Conservation (phyloP, 2,888 invertebrate species). For the Catotricha subobsoleta region DNA sequence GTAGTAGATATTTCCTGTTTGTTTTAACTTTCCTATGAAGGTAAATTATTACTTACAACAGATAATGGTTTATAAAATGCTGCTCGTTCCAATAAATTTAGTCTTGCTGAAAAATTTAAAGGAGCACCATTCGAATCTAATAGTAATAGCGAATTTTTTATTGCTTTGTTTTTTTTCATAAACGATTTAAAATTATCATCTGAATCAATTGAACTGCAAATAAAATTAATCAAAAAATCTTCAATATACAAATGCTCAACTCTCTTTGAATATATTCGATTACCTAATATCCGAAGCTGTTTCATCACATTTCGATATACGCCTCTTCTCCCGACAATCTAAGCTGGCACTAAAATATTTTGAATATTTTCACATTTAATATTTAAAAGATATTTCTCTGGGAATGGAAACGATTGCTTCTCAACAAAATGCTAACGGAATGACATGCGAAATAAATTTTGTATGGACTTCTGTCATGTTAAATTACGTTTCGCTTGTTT, state of each 20-base stretch:
- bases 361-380: no score
- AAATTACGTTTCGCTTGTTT: no score
- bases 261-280: neutral
- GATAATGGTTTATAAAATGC: neutral
- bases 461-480: no score
- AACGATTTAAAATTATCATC: neutral
- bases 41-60: neutral
- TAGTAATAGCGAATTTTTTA: neutral
- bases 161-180: neutral
- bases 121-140: neutral
- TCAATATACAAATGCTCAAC: neutral
- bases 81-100: neutral
- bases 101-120: neutral
- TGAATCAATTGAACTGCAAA: neutral
- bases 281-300: slow-evolving; percentile 1
- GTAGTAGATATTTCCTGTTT: no score
- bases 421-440: no score
- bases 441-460: no score
- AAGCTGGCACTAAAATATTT: no score
- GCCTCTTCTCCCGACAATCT: no score
- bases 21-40: no score
- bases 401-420: no score
- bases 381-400: no score
- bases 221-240: neutral
- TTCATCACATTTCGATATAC: no score